Evolutionary conservation across 2,888 invertebrate species (phyloP).

Genomic region (Hirtodrosophila trivittata): DNA sequence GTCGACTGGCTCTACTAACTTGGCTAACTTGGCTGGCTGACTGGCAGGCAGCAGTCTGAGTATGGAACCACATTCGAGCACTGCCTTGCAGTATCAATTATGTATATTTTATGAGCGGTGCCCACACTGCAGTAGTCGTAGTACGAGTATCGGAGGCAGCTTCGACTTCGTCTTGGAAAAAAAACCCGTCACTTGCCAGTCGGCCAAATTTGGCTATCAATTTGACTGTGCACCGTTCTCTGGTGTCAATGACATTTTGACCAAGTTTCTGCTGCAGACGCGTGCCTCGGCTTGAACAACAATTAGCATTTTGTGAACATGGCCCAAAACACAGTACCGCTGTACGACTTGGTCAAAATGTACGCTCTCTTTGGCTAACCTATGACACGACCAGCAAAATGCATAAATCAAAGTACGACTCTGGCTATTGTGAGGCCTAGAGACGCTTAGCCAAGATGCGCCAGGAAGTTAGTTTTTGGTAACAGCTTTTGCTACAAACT

Average conservation of each 20-base stretch:
- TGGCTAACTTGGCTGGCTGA: constrained; percentile 2
- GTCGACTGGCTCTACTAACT: constrained; percentile 17
- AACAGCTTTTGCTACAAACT: constrained; percentile 11
- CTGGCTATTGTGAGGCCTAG: constrained; percentile 41
- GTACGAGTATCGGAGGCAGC: neutral
- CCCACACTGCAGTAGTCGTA: constrained; percentile 24
- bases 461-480: constrained; percentile 27
- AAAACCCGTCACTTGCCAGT: constrained; percentile 54
- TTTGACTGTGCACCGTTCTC: constrained; percentile 53
- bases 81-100: constrained; percentile 58
- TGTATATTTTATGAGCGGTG: constrained; percentile 62
- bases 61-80: constrained; percentile 40
- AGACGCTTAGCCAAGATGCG: constrained; percentile 49
- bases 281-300: constrained; percentile 57
- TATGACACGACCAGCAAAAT: constrained; percentile 56
- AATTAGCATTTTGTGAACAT: constrained; percentile 68
- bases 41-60: constrained; percentile 2
- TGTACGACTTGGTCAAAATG: constrained; percentile 43
- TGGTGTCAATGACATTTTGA: constrained; percentile 63
- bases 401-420: constrained; percentile 62
- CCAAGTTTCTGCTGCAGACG: constrained; percentile 44
- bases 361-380: constrained; percentile 47
- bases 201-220: constrained; percentile 70
- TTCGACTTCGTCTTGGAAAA: neutral
- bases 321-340: constrained; percentile 7